Evolutionary conservation across 2,888 invertebrate species (phyloP), one percentile per base, ranked within the genome.

Genomic region (Heliconius ismenius): DNA sequence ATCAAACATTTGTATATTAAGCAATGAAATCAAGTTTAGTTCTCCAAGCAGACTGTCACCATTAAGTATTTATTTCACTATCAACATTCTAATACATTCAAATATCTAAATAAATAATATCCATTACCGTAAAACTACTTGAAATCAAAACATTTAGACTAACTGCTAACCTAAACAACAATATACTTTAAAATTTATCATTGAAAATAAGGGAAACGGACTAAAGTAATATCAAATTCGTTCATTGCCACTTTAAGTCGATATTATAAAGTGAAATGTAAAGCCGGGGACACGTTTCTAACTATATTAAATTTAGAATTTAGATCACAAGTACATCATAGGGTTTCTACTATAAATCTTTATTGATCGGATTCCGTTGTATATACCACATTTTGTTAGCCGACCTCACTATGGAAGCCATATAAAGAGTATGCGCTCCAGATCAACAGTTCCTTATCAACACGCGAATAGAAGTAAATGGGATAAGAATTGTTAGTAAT

Each of bases 391-490:
- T 32, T 43, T 63, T 75, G 63, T 60, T 49, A 73, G 76, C 36
- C 73, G 74, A 65, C 76, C 76, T 76, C 63, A 76, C 60, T 49
- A 54, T 67, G 26, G 78, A 79, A 79, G 74, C 78, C 77, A 58
- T 60, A 74, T 28, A 62, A 32, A 74, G 28, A 78, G 69, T 36
- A 67, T 76, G 39, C 39, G 43, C 24, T 39, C 67, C 24, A 72
- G 76, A 73, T 58, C 11, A 62, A 18, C 18, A 39, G 39, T 62
- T 24, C 11, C 76, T 72, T 58, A 54, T 63, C 70, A 54, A 24
- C 4, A 70, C 2, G 13, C 21, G 58, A 15, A 70, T 36, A 9
- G 28, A 49, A n/a, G 49, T 54, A 70, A 58, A 58, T 36, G n/a
- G 4, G 32, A 54, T 69, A 32, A 54, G 15, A 32, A 28, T 54